These are phyloP conservation scores for Hemibagrus guttatus DNA, from an alignment of 2,797 vertebrate genomes.

Conservation along the genomic window DNA sequence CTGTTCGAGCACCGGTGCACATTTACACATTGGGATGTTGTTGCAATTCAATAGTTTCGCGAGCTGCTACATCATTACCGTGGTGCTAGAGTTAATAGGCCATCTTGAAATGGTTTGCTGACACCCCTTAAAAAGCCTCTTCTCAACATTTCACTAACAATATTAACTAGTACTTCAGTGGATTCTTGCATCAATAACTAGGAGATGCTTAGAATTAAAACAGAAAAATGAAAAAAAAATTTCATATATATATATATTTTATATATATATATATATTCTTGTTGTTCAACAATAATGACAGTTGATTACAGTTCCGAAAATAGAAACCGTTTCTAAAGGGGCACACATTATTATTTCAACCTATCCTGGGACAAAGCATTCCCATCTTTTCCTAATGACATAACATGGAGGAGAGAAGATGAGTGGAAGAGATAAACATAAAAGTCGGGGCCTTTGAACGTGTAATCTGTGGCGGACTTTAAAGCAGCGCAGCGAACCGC, in stretches of 20 bases:
- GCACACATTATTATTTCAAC: conserved; percentile 54
- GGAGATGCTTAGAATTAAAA: not conserved
- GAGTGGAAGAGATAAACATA: conserved; percentile 49
- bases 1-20: conserved; percentile 69
- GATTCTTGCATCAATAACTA: conserved; percentile 39
- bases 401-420: conserved; percentile 48
- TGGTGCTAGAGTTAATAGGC: conserved; percentile 87
- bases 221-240: not conserved
- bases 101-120: conserved; percentile 83
- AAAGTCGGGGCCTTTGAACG: conserved; percentile 55
- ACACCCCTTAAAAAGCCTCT: conserved; percentile 61
- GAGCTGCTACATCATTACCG: conserved; percentile 93
- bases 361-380: conserved; percentile 73
- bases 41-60: conserved; percentile 99
- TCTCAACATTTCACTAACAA: conserved; percentile 70
- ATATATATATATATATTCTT: conserved; percentile 14
- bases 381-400: conserved; percentile 71
- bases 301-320: conserved; percentile 73
- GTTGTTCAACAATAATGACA: conserved; percentile 50
- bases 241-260: too few relatives aligned
- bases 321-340: conserved; percentile 4
- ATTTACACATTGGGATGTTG: conserved; percentile 79
- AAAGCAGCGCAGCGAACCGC: conserved; percentile 51
- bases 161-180: conserved; percentile 67
- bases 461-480: conserved; percentile 48